Evolutionary conservation across 2,113 vertebrate species (phyloP).

Genomic region (Dicentrarchus labrax): DNA sequence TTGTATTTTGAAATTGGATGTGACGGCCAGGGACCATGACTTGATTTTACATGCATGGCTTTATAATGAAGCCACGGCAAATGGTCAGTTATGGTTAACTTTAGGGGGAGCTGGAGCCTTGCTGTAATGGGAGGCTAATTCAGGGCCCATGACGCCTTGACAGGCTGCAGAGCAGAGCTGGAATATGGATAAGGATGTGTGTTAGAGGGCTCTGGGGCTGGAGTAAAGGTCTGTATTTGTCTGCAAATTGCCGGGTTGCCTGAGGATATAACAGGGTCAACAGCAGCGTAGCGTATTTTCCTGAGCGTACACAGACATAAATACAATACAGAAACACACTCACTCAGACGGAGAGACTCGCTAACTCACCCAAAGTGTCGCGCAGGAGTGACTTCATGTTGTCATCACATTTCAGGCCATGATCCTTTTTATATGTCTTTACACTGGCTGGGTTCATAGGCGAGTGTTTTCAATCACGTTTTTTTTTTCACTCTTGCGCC

Average conservation of each 20-base stretch:
- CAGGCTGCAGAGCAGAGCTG: slow-evolving; percentile 53
- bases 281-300: slow-evolving; percentile 29
- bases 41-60: slow-evolving; percentile 79
- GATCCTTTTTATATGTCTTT: slow-evolving; percentile 71
- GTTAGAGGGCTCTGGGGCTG: slow-evolving; percentile 39
- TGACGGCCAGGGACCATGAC: slow-evolving; percentile 74
- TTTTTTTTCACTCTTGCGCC: slow-evolving; percentile 31
- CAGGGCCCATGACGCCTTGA: slow-evolving; percentile 51
- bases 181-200: slow-evolving; percentile 57
- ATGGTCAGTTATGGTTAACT: slow-evolving; percentile 80
- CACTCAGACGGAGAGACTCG: slow-evolving; percentile 7
- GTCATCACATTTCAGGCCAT: slow-evolving; percentile 72
- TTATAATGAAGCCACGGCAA: slow-evolving; percentile 79
- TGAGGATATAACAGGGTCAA: slow-evolving; percentile 67
- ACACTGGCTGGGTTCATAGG: slow-evolving; percentile 61
- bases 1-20: slow-evolving; percentile 81
- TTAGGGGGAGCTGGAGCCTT: slow-evolving; percentile 59
- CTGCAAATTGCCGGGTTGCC: slow-evolving; percentile 61
- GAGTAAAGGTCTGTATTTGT: slow-evolving; percentile 57
- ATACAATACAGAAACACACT: slow-evolving; percentile 33
- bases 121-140: slow-evolving; percentile 77
- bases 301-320: slow-evolving; percentile 35
- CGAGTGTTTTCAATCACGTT: slow-evolving; percentile 69
- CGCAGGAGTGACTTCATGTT: slow-evolving; percentile 51
- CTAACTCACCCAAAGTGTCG: slow-evolving; percentile 50